These are phyloP conservation scores for Alligator sinensis DNA, from an alignment of 2,113 vertebrate species.

Conservation along the genomic window DNA sequence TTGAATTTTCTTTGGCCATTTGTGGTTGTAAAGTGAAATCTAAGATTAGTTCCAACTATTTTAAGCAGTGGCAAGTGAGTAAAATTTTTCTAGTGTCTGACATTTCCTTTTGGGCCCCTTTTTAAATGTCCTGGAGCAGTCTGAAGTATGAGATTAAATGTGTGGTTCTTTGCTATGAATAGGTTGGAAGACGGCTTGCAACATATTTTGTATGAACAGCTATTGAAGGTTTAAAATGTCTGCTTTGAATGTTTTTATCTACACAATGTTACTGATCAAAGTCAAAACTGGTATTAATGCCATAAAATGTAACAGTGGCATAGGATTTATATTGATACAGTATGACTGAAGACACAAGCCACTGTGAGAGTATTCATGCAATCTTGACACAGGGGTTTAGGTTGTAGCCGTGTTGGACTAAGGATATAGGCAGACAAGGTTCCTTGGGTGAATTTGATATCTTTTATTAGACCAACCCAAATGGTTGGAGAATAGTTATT, in stretches of 20 bases:
- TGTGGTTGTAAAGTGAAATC: slow-evolving; percentile 30
- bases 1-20: slow-evolving; percentile 33
- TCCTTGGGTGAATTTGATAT: too few relatives aligned
- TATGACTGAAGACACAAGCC: neutral
- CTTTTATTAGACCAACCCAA: too few relatives aligned
- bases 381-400: neutral
- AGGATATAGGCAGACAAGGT: neutral
- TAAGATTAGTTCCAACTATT: slow-evolving; percentile 47
- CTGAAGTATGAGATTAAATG: slow-evolving; percentile 4
- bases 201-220: slow-evolving; percentile 7
- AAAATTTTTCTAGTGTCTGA: neutral
- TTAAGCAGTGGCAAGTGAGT: slow-evolving; percentile 6
- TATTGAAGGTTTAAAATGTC: neutral
- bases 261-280: neutral
- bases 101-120: slow-evolving; percentile 26
- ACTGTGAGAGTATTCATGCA: neutral
- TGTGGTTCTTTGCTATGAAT: neutral
- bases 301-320: neutral
- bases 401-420: neutral
- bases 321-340: neutral
- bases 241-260: neutral
- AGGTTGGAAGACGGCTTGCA: slow-evolving; percentile 21
- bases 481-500: too few relatives aligned
- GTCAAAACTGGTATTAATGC: neutral
- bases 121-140: neutral